Conservation (phyloP, 2,113 vertebrate species). For the Carassius gibelio region DNA sequence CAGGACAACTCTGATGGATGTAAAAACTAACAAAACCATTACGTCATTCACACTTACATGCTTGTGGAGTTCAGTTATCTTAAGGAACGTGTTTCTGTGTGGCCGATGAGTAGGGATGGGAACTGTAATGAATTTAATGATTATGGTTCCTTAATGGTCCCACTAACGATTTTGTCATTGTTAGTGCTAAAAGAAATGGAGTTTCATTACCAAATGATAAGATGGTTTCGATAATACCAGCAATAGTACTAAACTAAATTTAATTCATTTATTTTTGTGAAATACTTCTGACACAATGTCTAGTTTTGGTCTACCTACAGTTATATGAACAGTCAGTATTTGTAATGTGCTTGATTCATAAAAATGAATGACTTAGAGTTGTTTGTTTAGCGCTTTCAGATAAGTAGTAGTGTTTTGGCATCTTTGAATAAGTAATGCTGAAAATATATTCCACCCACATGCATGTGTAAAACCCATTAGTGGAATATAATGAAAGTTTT, state of each 20-base stretch:
- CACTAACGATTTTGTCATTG: not conserved
- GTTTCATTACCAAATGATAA: too few species aligned
- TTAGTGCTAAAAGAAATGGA: not conserved
- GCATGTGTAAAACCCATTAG: not conserved
- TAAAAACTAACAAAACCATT: constrained; percentile 7
- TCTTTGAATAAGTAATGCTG: too few species aligned
- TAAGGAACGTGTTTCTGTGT: not conserved
- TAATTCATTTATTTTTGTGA: too few species aligned
- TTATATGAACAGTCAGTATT: too few species aligned
- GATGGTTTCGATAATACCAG: too few species aligned
- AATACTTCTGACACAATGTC: too few species aligned
- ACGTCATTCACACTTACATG: not conserved
- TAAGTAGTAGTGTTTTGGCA: too few species aligned
- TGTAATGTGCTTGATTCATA: too few species aligned
- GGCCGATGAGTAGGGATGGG: not conserved
- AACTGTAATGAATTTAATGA: not conserved
- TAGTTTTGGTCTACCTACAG: too few species aligned
- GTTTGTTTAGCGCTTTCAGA: too few species aligned
- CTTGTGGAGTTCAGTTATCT: not conserved
- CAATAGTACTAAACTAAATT: too few species aligned
- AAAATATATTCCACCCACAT: not conserved
- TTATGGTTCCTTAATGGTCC: not conserved
- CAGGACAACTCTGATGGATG: not conserved
- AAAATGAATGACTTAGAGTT: too few species aligned
- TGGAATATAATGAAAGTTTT: not conserved